A percentile compares a stretch with the other conserved stretches of the same genome.
These are phyloP conservation scores for Nephrotoma flavescens DNA, from an alignment of 2,888 invertebrate genomes.

Conservation along the genomic window DNA sequence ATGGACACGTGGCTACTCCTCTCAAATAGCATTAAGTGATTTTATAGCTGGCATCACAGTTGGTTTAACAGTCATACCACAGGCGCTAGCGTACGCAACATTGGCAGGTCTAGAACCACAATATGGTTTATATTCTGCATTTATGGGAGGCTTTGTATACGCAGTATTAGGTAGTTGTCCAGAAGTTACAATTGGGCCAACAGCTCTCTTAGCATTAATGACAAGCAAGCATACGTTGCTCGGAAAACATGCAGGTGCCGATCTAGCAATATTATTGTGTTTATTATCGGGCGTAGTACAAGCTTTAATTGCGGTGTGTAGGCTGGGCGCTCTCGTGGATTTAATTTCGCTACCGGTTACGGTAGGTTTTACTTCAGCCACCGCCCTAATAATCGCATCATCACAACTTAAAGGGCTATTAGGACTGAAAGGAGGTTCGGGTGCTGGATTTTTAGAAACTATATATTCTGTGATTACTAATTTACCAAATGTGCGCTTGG, in stretches of 20 bases:
- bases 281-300: conserved; percentile 72
- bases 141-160: conserved; percentile 87
- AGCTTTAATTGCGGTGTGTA: conserved; percentile 55
- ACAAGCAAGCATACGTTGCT: conserved; percentile 47
- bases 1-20: conserved; percentile 64
- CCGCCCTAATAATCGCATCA: conserved; percentile 76
- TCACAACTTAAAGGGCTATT: conserved; percentile 62
- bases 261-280: conserved; percentile 70
- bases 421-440: conserved; percentile 55
- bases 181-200: conserved; percentile 79
- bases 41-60: conserved; percentile 85
- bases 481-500: conserved; percentile 47
- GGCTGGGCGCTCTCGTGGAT: conserved; percentile 67
- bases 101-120: conserved; percentile 76
- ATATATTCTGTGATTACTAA: conserved; percentile 52
- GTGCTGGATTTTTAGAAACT: conserved; percentile 58
- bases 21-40: conserved; percentile 65
- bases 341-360: conserved; percentile 84
- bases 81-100: conserved; percentile 82
- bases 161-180: conserved; percentile 78
- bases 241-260: conserved; percentile 36
- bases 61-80: conserved; percentile 84
- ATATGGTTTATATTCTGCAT: conserved; percentile 92
- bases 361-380: conserved; percentile 81
- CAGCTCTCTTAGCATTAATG: conserved; percentile 87